Base-by-base conservation (phyloP, 1,140 invertebrate genomes). In the Drosophila takahashii region DNA sequence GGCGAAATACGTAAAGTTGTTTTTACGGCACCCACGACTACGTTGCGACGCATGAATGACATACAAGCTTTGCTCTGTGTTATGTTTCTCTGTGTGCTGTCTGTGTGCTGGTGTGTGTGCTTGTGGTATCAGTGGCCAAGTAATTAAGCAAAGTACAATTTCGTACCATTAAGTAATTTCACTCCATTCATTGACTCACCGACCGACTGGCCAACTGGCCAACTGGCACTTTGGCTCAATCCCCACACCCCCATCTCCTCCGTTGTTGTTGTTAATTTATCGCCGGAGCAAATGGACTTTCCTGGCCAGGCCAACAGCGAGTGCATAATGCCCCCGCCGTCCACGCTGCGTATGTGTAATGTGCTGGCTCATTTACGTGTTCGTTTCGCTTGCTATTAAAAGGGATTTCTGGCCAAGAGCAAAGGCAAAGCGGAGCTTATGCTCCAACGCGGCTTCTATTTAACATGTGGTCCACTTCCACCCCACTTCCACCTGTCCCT, bases 121-220 rank as follows among this genome's bases (percentile, higher is more conserved):
- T 37, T 59, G 66, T 60, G 69, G 58, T 86, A 73, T 86, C 79
- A 80, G 81, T 90, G 72, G 70, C 87, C 79, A 83, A 90, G 81
- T 90, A 90, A 90, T 90, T 90, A 90, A 90, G 81, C 81, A 90
- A 90, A 90, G 87, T 90, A 90, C 79, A 86, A 87, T 90, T 90
- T 86, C 80, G 85, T 89, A 77, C 85, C 85, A 89, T 90, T 89
- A 89, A 89, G 85, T 89, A 89, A 89, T 89, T 89, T 90, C 83
- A 76, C 81, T 90, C 67, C 75, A 85, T 85, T 81, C 86, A 89
- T 81, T 90, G 81, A 89, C 76, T 89, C 74, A 39, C 66, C 50
- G 44, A 36, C 64, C 61, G 52, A 69, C 64, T 62, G 64, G 64
- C 73, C 50, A 45, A 22, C 22, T 22, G 22, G 22, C 22, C 22